Evolutionary conservation across 2,113 vertebrate genomes (phyloP).

Genomic region (Aegithalos caudatus): DNA sequence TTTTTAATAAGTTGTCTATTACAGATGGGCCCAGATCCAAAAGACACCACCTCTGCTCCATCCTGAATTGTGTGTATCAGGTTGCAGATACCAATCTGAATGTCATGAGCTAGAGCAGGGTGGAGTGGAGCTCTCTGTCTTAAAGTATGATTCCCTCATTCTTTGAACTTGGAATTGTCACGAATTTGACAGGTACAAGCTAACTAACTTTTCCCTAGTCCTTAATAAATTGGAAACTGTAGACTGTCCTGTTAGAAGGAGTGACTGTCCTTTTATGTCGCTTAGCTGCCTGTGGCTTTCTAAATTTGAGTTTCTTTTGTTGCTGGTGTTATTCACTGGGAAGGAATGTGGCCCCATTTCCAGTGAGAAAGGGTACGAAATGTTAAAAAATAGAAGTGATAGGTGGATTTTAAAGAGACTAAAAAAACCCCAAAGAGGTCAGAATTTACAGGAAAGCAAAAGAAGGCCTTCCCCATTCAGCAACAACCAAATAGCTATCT

Average conservation of each 20-base stretch:
- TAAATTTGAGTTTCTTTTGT: constrained; percentile 42
- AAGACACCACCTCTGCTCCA: not conserved
- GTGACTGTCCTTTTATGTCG: not conserved
- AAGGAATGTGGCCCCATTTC: constrained; percentile 1
- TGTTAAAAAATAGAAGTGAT: constrained; percentile 9
- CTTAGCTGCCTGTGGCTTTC: not conserved
- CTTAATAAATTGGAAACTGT: not conserved
- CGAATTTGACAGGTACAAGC: not conserved
- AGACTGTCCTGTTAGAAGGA: not conserved
- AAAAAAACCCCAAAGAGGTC: not conserved
- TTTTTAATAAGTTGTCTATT: not conserved
- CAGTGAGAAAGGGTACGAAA: not conserved
- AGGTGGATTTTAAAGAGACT: not conserved
- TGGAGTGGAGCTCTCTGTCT: not conserved
- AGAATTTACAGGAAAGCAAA: constrained; percentile 3
- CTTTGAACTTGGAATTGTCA: not conserved
- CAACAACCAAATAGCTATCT: not conserved
- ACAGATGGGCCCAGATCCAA: not conserved
- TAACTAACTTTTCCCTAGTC: not conserved
- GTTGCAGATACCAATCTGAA: constrained; percentile 24
- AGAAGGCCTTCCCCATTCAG: not conserved
- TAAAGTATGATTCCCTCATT: not conserved
- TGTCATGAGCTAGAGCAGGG: not conserved
- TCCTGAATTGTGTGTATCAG: not conserved
- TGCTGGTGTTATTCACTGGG: constrained; percentile 9